Conservation (phyloP, 2,113 vertebrate genomes). For the Mellivora capensis region DNA sequence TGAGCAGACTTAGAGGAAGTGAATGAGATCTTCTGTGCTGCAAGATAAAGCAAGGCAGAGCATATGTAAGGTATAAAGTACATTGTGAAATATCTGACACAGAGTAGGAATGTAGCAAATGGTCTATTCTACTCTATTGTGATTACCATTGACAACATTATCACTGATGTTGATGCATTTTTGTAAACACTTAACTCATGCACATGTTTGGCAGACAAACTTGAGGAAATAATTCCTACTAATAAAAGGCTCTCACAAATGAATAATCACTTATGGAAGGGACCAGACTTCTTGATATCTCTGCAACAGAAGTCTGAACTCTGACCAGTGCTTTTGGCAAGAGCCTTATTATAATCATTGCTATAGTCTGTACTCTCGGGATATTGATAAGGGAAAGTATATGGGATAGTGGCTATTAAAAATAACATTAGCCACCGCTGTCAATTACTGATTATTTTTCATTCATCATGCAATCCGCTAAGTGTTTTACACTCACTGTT, state of each 20-base stretch:
- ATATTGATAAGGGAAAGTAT: constrained; percentile 24
- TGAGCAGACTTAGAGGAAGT: neutral
- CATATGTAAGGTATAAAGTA: neutral
- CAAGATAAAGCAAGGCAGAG: neutral
- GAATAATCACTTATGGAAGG: neutral
- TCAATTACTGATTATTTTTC: neutral
- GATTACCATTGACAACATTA: neutral
- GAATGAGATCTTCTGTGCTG: neutral
- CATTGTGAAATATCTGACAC: constrained; percentile 14
- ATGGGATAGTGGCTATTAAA: neutral
- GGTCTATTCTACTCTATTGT: neutral
- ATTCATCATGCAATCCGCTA: neutral
- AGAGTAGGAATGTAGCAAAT: neutral
- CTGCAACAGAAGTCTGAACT: neutral
- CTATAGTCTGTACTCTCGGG: neutral
- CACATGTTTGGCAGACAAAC: neutral
- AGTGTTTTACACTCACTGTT: constrained; percentile 12
- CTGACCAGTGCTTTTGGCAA: constrained; percentile 2
- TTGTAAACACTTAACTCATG: neutral
- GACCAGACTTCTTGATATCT: neutral
- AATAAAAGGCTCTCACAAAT: neutral
- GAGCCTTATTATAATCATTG: neutral
- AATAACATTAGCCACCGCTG: neutral
- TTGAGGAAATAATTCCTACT: neutral
- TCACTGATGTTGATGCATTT: neutral